These are phyloP conservation scores for Anagyrus pseudococci DNA, from an alignment of 2,888 invertebrate species.

Conservation along the genomic window DNA sequence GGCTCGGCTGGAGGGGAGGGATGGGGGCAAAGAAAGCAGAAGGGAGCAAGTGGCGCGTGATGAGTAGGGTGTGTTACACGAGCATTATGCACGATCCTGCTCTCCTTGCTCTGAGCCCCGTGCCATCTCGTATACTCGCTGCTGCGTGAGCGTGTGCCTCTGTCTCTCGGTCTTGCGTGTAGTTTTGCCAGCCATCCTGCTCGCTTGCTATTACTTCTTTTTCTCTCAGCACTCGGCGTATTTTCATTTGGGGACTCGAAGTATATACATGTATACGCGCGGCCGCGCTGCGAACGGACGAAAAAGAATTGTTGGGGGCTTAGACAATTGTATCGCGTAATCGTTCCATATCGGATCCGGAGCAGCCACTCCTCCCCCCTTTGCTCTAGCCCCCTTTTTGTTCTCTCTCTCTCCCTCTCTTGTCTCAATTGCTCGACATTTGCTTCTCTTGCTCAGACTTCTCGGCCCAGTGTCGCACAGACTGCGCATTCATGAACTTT, in stretches of 20 bases:
- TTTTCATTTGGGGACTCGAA: not conserved
- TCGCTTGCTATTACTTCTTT: not conserved
- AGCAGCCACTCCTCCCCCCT: not conserved
- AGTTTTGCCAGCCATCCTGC: too few species aligned
- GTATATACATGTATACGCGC: too few species aligned
- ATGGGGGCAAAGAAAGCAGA: too few species aligned
- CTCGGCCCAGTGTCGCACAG: too few species aligned
- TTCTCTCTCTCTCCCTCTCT: too few species aligned
- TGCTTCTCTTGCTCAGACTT: not conserved
- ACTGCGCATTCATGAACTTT: too few species aligned
- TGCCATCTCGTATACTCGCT: too few species aligned
- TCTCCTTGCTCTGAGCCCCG: slow-evolving; percentile 14
- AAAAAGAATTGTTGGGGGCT: slow-evolving; percentile 42
- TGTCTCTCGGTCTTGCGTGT: too few species aligned
- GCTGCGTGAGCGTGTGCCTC: slow-evolving; percentile 20
- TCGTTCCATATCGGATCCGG: slow-evolving; percentile 45
- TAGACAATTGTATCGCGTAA: slow-evolving; percentile 52
- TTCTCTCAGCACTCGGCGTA: not conserved
- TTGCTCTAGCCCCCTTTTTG: not conserved
- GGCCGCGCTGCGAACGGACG: not conserved
- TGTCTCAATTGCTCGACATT: slow-evolving; percentile 23
- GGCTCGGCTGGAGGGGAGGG: too few species aligned
- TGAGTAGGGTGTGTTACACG: slow-evolving; percentile 60
- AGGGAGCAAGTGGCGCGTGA: slow-evolving; percentile 58
- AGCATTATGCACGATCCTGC: slow-evolving; percentile 42